These are phyloP conservation scores for Nebria ingens DNA, from an alignment of 1,140 invertebrate genomes.

Conservation along the genomic window DNA sequence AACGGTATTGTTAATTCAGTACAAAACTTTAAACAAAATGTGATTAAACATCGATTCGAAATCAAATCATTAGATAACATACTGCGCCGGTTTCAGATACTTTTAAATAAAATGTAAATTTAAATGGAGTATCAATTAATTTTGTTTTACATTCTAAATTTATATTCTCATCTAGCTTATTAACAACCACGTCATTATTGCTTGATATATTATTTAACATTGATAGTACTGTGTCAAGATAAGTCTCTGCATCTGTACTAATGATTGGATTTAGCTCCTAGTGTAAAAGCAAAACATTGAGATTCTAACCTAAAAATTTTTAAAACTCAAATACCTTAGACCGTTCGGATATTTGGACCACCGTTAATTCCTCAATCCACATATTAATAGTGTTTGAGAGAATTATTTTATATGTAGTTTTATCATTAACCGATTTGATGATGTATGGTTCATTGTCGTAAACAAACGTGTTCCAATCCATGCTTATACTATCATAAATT, in stretches of 20 bases:
- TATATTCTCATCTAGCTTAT: not conserved
- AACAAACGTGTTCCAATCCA: not conserved
- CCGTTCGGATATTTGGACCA: not conserved
- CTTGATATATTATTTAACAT: not conserved
- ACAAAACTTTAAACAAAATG: slow-evolving; percentile 19
- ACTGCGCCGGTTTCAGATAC: not conserved
- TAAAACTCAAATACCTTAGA: not conserved
- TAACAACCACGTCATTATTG: not conserved
- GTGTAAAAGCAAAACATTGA: not conserved
- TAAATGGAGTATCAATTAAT: not conserved
- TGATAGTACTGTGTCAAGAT: not conserved
- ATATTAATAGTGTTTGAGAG: not conserved
- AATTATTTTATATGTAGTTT: not conserved
- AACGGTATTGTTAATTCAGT: slow-evolving; percentile 19
- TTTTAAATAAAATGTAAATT: not conserved
- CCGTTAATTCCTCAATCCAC: not conserved
- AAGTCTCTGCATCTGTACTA: not conserved
- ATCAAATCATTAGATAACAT: not conserved
- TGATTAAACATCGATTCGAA: not conserved
- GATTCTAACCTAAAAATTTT: not conserved
- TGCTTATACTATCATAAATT: not conserved
- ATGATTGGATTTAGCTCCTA: not conserved
- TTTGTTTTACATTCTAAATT: not conserved
- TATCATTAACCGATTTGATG: not conserved
- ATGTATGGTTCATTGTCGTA: not conserved